A percentile compares a stretch with the other conserved stretches of the same genome.
phyloP scores from a whole-genome alignment of 2,888 invertebrate species.

The Dioctria linearis region DNA sequence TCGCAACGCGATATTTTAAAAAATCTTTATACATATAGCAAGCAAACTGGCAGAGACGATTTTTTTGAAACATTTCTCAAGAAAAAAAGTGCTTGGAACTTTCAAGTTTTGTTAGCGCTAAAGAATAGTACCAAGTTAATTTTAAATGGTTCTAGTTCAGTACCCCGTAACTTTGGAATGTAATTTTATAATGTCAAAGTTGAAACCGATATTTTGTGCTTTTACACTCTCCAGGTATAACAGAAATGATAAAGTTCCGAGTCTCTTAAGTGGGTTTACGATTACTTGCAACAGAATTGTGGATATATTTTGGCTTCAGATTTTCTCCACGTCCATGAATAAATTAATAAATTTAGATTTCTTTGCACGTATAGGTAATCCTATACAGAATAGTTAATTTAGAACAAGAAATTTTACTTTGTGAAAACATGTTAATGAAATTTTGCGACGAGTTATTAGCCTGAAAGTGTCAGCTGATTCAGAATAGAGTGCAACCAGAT shows the following conservation, averaged over 20 bases:
- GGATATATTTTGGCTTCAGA: too few species aligned
- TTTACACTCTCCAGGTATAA: background rate
- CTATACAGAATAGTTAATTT: too few species aligned
- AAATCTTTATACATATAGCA: background rate
- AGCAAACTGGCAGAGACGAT: background rate
- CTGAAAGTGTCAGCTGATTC: too few species aligned
- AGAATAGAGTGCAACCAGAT: too few species aligned
- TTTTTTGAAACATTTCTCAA: conserved; percentile 37
- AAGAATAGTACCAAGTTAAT: conserved; percentile 41
- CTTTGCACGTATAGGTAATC: too few species aligned
- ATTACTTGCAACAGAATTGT: background rate
- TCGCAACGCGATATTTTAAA: background rate
- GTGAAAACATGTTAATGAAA: too few species aligned
- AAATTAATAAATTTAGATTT: too few species aligned
- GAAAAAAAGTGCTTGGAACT: conserved; percentile 25
- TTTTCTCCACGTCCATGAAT: too few species aligned
- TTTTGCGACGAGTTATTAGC: too few species aligned
- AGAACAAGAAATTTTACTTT: too few species aligned
- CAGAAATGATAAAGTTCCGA: background rate
- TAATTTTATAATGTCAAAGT: conserved; percentile 39
- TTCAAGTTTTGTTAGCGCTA: conserved; percentile 26
- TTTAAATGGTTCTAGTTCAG: conserved; percentile 42
- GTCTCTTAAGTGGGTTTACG: background rate
- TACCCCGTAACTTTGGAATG: conserved; percentile 34
- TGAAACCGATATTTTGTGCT: conserved; percentile 6